phyloP scores from a whole-genome alignment of 2,113 vertebrate genomes.

The Chascanopsetta lugubris region DNA sequence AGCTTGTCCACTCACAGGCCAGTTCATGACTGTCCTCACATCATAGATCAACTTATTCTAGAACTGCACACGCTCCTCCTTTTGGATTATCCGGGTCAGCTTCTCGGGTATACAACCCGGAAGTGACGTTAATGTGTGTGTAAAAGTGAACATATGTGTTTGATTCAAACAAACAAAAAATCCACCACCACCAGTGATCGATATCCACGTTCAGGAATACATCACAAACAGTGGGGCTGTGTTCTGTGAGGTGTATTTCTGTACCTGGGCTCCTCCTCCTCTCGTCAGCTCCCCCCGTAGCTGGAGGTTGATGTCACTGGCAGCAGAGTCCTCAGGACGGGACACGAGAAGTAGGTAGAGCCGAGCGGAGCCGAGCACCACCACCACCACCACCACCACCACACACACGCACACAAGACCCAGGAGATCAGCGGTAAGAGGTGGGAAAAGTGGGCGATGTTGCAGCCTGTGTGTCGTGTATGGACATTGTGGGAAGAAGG shows the following conservation, averaged over 20 bases:
- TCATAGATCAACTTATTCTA: too few species aligned
- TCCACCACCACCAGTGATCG: too few species aligned
- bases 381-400: too few species aligned
- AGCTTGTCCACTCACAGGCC: too few species aligned
- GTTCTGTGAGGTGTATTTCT: slow-evolving; percentile 31
- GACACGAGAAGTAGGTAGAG: slow-evolving; percentile 41
- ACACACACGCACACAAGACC: slow-evolving; percentile 10
- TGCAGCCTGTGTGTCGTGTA: slow-evolving; percentile 50
- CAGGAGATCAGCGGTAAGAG: slow-evolving; percentile 9
- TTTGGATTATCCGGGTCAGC: too few species aligned
- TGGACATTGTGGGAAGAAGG: slow-evolving; percentile 60
- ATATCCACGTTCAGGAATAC: neutral
- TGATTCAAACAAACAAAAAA: too few species aligned
- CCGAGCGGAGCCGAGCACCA: too few species aligned
- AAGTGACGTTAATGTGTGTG: too few species aligned
- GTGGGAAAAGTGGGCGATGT: slow-evolving; percentile 61
- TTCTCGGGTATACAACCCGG: too few species aligned
- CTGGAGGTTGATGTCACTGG: slow-evolving; percentile 66
- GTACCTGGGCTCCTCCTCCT: slow-evolving; percentile 67
- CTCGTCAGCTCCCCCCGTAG: slow-evolving; percentile 31
- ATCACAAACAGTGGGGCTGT: neutral
- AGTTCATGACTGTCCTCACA: too few species aligned
- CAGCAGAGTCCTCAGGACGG: slow-evolving; percentile 69
- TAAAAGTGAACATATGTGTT: too few species aligned
- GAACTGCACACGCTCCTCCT: too few species aligned